A percentile compares a stretch with the other conserved stretches of the same genome.
These are phyloP conservation scores for Clostera curtula DNA, from an alignment of 2,888 invertebrate species.

Conservation along the genomic window DNA sequence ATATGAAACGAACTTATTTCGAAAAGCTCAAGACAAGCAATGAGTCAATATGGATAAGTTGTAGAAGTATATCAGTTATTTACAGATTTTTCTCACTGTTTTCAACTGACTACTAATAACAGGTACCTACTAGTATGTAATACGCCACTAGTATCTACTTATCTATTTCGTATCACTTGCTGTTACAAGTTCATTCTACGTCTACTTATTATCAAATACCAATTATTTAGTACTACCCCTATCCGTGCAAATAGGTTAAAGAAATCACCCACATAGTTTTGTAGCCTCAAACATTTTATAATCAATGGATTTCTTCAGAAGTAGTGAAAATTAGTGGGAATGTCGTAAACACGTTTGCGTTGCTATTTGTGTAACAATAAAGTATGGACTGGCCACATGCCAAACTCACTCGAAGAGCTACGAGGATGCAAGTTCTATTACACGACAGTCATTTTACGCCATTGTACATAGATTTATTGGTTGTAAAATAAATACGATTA, in stretches of 20 bases:
- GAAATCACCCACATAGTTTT: conserved; percentile 20
- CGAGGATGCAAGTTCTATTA: conserved; percentile 35
- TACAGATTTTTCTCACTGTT: too few relatives aligned
- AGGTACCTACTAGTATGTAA: too few relatives aligned
- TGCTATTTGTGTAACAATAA: conserved; percentile 70
- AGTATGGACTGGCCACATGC: conserved; percentile 61
- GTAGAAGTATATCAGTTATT: too few relatives aligned
- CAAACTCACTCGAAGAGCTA: conserved; percentile 52
- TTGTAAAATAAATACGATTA: conserved; percentile 6
- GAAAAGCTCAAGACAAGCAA: too few relatives aligned
- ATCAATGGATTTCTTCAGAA: conserved; percentile 41
- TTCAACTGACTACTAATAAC: too few relatives aligned
- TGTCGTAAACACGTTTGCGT: conserved; percentile 53
- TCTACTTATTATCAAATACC: conserved; percentile 31
- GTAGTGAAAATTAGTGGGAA: conserved; percentile 56
- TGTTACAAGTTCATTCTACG: too few relatives aligned
- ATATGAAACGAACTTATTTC: too few relatives aligned
- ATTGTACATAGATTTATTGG: conserved; percentile 14
- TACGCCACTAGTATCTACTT: too few relatives aligned
- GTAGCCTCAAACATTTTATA: conserved; percentile 29
- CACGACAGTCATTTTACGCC: conserved; percentile 32
- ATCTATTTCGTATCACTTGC: too few relatives aligned
- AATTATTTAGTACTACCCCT: conserved; percentile 17
- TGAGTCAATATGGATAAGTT: too few relatives aligned
- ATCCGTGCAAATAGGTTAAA: conserved; percentile 1